A percentile compares a stretch with the other conserved stretches of the same genome.
Conservation (phyloP, 2,797 vertebrate genomes). For the Schizopygopsis malacanthus region DNA sequence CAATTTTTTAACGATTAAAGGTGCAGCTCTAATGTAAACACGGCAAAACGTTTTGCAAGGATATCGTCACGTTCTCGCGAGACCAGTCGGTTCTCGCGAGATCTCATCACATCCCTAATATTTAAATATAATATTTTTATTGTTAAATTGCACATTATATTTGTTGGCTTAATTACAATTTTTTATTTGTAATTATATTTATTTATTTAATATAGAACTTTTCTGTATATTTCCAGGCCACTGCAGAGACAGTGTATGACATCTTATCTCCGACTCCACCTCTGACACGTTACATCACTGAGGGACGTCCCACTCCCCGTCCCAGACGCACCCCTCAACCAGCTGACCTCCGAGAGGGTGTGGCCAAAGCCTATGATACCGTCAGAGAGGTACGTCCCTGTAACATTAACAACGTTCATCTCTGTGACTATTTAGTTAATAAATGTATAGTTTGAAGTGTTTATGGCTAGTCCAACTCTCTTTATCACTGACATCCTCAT, state of each 20-base stretch:
- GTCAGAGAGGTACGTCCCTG: conserved; percentile 84
- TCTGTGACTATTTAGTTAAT: background rate
- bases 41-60: too few relatives aligned
- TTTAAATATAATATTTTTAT: background rate
- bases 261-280: conserved; percentile 91
- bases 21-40: too few relatives aligned
- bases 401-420: background rate
- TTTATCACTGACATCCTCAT: background rate
- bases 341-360: conserved; percentile 90
- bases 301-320: conserved; percentile 78
- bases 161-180: background rate
- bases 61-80: too few relatives aligned
- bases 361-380: conserved; percentile 92
- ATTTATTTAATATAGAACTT: background rate
- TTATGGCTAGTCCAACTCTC: background rate
- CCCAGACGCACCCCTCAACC: conserved; percentile 84
- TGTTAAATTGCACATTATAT: background rate
- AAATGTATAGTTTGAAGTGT: background rate
- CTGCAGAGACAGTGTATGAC: conserved; percentile 93
- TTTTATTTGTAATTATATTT: background rate
- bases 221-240: conserved; percentile 76
- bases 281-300: conserved; percentile 81
- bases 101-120: too few relatives aligned
- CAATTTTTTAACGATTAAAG: too few relatives aligned
- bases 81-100: too few relatives aligned